Evolutionary conservation across 2,113 vertebrate species (phyloP), one percentile per base, ranked within the genome.

Genomic region (Cygnus atratus): DNA sequence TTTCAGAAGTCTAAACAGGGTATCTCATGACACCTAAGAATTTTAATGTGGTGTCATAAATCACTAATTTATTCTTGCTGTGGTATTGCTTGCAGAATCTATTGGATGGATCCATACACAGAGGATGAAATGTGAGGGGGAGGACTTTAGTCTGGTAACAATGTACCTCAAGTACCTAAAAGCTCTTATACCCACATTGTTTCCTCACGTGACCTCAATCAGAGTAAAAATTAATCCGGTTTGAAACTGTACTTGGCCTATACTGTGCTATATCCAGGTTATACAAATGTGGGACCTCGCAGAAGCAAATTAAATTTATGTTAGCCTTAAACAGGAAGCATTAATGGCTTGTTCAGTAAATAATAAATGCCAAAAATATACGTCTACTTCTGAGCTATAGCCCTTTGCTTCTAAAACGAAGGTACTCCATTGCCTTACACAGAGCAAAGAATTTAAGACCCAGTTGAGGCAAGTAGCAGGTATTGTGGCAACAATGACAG

Each of bases 1-100:
- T 96, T 96, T 97, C 75, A 92, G 85, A 95, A 94, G 84, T 93
- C 73, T 81, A 91, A 68, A 96, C 87, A 96, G 71, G 48, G 67
- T 67, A 93, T 92, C 85, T 93, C 26, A 33, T 90, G 92, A 58
- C 88, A 74, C 50, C 50, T 88, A 37, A 88, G 87, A 84, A 95
- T 96, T 97, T 96, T 95, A 96, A 96, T 82, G 84, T 63, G 78
- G 28, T 92, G 33, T 82, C 35, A 67, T 94, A 90, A 95, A 81
- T 96, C 74, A 92, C 79, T 94, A 94, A 57, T 61, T 97, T 96
- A 92, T 96, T 95, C 80, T 72, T 86, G 14, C 43, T 92, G 19
- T 13, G 28, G 80, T 96, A 80, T 94, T 82, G 73, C 78, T 97
- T 97, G 70, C 75, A 93, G 80, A 96, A 90, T 88, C 50, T 90